Evolutionary conservation across 2,113 vertebrate genomes (phyloP).

Genomic region (Dipodomys spectabilis): DNA sequence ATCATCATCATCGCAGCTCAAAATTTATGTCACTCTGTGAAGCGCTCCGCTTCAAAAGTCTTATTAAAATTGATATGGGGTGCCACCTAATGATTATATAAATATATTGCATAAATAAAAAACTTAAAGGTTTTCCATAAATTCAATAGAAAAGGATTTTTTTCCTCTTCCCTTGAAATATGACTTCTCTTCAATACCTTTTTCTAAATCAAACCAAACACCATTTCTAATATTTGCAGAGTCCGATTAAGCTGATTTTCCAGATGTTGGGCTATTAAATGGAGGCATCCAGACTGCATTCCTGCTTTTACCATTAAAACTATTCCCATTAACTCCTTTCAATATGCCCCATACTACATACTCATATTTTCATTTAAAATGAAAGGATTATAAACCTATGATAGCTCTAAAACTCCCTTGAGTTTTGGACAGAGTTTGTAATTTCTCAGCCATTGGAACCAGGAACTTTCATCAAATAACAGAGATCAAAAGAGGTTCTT

Average conservation of each 20-base stretch:
- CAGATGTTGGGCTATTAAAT: background rate
- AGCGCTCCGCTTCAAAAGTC: background rate
- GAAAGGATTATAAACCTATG: constrained; percentile 36
- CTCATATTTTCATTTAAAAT: background rate
- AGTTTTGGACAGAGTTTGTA: background rate
- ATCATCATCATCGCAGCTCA: background rate
- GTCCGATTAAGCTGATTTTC: constrained; percentile 57
- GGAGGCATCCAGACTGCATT: background rate
- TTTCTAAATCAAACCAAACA: constrained; percentile 24
- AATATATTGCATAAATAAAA: background rate
- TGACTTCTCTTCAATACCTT: background rate
- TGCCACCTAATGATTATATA: background rate
- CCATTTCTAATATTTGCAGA: constrained; percentile 17
- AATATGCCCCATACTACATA: background rate
- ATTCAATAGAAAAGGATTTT: background rate
- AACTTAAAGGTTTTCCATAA: background rate
- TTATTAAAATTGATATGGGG: background rate
- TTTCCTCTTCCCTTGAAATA: constrained; percentile 5
- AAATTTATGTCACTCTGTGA: background rate
- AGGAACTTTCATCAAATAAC: background rate
- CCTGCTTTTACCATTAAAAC: background rate
- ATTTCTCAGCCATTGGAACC: background rate
- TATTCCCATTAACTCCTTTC: background rate
- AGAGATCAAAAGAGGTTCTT: background rate
- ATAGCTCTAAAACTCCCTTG: background rate